phyloP scores from a whole-genome alignment of 2,797 vertebrate species.

The Remorina albescens region DNA sequence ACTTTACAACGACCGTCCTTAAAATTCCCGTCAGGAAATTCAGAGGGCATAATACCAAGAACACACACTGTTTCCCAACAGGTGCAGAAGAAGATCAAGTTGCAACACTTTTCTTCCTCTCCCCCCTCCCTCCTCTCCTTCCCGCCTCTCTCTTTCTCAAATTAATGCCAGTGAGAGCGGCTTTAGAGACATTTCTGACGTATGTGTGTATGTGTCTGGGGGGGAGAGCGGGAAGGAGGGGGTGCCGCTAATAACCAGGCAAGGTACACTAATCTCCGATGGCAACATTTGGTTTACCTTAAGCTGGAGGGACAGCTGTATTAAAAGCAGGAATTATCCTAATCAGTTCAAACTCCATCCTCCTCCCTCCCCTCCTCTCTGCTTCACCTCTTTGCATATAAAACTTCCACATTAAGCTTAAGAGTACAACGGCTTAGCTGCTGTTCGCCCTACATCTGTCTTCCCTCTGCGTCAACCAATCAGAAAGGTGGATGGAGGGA shows the following conservation, averaged over 20 bases:
- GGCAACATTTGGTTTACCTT: slow-evolving; percentile 99
- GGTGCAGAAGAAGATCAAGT: slow-evolving; percentile 95
- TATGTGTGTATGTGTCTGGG: slow-evolving; percentile 75
- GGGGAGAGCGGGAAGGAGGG: slow-evolving; percentile 58
- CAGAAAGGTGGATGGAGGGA: slow-evolving; percentile 64
- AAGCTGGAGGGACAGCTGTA: slow-evolving; percentile 93
- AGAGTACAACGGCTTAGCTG: slow-evolving; percentile 81
- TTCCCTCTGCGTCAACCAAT: slow-evolving; percentile 68
- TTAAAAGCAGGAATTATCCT: slow-evolving; percentile 85
- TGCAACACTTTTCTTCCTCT: slow-evolving; percentile 84
- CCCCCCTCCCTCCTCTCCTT: slow-evolving; percentile 39
- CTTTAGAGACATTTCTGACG: slow-evolving; percentile 88
- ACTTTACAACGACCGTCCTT: slow-evolving; percentile 30
- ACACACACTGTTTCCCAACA: slow-evolving; percentile 84
- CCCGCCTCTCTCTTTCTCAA: slow-evolving; percentile 82
- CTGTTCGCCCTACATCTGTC: slow-evolving; percentile 83
- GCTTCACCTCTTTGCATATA: slow-evolving; percentile 81
- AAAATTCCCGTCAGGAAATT: slow-evolving; percentile 44
- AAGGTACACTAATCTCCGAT: slow-evolving; percentile 99
- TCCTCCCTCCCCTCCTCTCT: slow-evolving; percentile 64
- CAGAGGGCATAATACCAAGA: slow-evolving; percentile 1
- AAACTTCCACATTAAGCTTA: slow-evolving; percentile 84
- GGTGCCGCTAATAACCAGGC: slow-evolving; percentile 94
- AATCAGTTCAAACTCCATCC: slow-evolving; percentile 82
- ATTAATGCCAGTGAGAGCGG: slow-evolving; percentile 80